phyloP scores from a whole-genome alignment of 2,113 vertebrate genomes.

The Cochlearius cochlearius region DNA sequence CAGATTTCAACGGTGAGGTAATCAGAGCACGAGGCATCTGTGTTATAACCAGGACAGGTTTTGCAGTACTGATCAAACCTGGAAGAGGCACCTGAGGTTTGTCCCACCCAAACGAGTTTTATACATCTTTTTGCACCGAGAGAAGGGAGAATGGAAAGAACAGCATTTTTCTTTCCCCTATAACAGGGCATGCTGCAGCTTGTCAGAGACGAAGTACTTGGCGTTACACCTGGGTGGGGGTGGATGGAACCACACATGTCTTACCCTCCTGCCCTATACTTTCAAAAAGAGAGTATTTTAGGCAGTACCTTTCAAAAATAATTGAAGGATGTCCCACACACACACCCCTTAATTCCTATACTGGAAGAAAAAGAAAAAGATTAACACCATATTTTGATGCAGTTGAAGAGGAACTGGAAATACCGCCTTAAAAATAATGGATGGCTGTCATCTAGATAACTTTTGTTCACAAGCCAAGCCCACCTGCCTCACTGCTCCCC shows the following conservation, averaged over 20 bases:
- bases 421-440: neutral
- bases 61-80: neutral
- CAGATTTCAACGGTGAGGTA: neutral
- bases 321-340: neutral
- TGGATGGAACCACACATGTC: neutral
- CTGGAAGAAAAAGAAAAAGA: neutral
- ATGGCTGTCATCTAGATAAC: neutral
- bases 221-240: neutral
- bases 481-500: neutral
- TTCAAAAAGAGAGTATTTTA: neutral
- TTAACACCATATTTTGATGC: neutral
- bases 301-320: neutral
- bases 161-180: neutral
- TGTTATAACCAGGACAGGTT: neutral
- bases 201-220: neutral
- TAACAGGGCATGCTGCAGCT: neutral
- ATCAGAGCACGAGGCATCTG: accelerated
- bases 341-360: neutral
- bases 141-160: neutral
- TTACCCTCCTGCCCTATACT: neutral
- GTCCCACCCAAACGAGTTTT: neutral
- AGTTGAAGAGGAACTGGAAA: neutral
- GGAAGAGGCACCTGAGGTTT: neutral
- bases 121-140: neutral
- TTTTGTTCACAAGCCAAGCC: neutral